Base-by-base conservation (phyloP, 2,888 invertebrate genomes). In the Temnothorax unifasciatus region DNA sequence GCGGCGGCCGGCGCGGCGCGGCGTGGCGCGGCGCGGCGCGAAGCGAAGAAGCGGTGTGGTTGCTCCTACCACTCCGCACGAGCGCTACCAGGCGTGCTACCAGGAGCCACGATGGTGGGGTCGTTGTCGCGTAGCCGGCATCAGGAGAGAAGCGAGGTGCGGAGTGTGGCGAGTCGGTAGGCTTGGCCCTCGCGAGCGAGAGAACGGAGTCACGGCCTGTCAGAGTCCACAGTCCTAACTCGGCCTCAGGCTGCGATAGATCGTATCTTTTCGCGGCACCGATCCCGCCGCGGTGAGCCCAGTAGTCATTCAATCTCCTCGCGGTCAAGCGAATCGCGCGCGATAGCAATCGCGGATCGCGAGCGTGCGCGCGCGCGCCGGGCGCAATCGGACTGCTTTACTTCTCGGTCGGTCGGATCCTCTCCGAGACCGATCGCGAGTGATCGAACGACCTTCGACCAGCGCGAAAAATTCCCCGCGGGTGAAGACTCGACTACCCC, bases 191-290 rank as follows among this genome's bases (percentile, higher is more conserved):
- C 86, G 89, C 64, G 85, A 77, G 85, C 85, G 87, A 89, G 89
- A 89, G 91, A 85, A 86, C 84, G 90, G 69, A 85, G 83, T 74
- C 83, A 81, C 84, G 85, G 88, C 50, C 74, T 88, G 90, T 91
- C 91, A 91, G 90, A 92, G 91, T 91, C 93, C 93, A 94, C 94
- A 94, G 94, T 94, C 93, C 94, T 92, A 93, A 94, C 93, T 93
- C 93, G 93, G 93, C 94, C 92, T 93, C 93, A 92, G 94, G 89
- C 93, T 92, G 93, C 92, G 94, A 93, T 93, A 94, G 94, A 94
- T 94, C 92, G 92, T 92, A 93, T 93, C 93, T 84, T 84, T 76
- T 59, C 82, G 86, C 69, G 91, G 89, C 75, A 92, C 91, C 92
- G 93, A 93, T 92, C 90, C 85, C 82, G 73, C 85, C 88, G 90